Evolutionary conservation across 2,113 vertebrate genomes (phyloP).

Genomic region (Myodes glareolus): DNA sequence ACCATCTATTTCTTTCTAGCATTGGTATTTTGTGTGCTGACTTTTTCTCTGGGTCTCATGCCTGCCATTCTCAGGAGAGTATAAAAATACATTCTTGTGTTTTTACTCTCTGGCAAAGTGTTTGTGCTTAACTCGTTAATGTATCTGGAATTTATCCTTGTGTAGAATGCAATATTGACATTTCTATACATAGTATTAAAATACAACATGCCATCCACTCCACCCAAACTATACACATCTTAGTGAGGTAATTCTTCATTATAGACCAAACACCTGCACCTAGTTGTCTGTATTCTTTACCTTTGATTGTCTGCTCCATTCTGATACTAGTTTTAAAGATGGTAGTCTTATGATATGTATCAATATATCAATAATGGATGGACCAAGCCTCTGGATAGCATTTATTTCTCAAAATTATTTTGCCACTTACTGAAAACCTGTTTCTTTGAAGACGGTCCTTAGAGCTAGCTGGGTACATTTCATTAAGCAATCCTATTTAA

Average conservation of each 20-base stretch:
- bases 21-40: neutral
- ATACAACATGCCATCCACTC: neutral
- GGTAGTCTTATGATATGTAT: neutral
- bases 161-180: neutral
- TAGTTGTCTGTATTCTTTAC: neutral
- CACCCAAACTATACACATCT: neutral
- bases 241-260: neutral
- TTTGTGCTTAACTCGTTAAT: slow-evolving; percentile 35
- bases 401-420: neutral
- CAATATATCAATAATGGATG: neutral
- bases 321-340: neutral
- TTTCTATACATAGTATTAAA: slow-evolving; percentile 36
- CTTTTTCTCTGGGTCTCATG: neutral
- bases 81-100: slow-evolving; percentile 18
- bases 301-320: neutral
- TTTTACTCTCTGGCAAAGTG: neutral
- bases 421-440: neutral
- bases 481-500: slow-evolving; percentile 15
- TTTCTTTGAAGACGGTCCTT: slow-evolving; percentile 11
- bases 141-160: slow-evolving; percentile 29
- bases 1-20: neutral
- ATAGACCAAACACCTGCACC: neutral
- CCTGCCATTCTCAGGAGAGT: neutral
- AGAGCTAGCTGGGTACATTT: neutral
- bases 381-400: neutral